Base-by-base conservation (phyloP, 92 coral and sea anemone genomes). In the Paragorgia papillata region DNA sequence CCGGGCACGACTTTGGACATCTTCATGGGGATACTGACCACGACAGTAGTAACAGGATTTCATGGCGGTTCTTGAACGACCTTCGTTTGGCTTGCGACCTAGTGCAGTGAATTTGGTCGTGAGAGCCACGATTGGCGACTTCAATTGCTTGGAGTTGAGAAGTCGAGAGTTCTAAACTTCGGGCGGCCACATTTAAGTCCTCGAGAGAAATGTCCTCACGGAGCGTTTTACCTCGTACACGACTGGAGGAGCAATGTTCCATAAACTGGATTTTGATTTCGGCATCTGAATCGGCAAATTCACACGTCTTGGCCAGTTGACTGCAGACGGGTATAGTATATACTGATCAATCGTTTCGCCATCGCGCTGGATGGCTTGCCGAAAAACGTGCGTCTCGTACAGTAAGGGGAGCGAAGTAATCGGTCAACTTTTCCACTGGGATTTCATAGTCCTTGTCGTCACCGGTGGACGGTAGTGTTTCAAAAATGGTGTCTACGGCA, bases 281-380 rank as follows among this genome's bases (percentile, higher is more conserved):
- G n/a, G n/a, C 66, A 59, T 59, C 37, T 21, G 31, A 4, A 59
- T 59, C 66, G 18, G 30, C 66, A n/a, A 59, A 59, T 28, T 59
- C 66, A 28, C 66, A 59, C 26, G 66, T 59, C 18, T 59, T 59
- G 31, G 66, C 9, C 18, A 59, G 66, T 28, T 59, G 66, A 59
- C 31, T n/a, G 24, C 66, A 59, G 31, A 2, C 66, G 66, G 6
- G 66, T 59, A 59, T 59, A 28, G 34, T n/a, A n/a, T n/a, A n/a
- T 13, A 59, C 66, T 59, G 66, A 59, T 59, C 66, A 28, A 59
- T 8, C 43, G 43, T 37, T 37, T 12, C 43, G 6, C 43, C 6
- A 12, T 12, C n/a, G n/a, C n/a, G n/a, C n/a, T n/a, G n/a, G n/a
- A n/a, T n/a, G n/a, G n/a, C n/a, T n/a, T n/a, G n/a, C 6, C 43